A percentile compares a stretch with the other conserved stretches of the same genome.
Evolutionary conservation across 2,888 invertebrate genomes (phyloP).

Genomic region (Morpho helenor): DNA sequence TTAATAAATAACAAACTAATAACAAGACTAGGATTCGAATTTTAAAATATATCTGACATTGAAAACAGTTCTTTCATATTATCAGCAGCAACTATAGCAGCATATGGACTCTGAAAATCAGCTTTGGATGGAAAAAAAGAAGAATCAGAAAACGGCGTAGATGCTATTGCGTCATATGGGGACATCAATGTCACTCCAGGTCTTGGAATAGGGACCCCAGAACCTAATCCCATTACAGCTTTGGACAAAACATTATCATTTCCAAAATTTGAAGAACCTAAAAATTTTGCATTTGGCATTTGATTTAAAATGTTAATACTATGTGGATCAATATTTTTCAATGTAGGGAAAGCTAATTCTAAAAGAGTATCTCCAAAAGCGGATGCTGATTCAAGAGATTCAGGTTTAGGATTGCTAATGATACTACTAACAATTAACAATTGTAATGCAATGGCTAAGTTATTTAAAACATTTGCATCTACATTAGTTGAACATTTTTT

Average conservation of each 20-base stretch:
- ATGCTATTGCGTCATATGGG: slow-evolving; percentile 33
- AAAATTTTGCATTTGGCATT: slow-evolving; percentile 35
- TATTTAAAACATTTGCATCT: slow-evolving; percentile 55
- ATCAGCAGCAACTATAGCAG: slow-evolving; percentile 41
- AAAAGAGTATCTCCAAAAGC: slow-evolving; percentile 16
- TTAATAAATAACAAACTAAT: slow-evolving; percentile 2
- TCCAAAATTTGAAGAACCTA: slow-evolving; percentile 36
- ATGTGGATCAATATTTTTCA: slow-evolving; percentile 9
- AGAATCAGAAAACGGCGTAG: slow-evolving; percentile 14
- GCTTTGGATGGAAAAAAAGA: slow-evolving; percentile 33
- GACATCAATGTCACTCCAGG: slow-evolving; percentile 30
- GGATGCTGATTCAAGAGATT: slow-evolving; percentile 11
- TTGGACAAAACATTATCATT: slow-evolving; percentile 23
- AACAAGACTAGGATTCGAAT: slow-evolving; percentile 6
- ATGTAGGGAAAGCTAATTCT: slow-evolving; percentile 4
- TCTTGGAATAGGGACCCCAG: slow-evolving; percentile 24
- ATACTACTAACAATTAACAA: slow-evolving; percentile 58
- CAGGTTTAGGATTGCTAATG: slow-evolving; percentile 40
- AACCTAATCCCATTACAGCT: slow-evolving; percentile 24
- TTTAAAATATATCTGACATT: slow-evolving; percentile 36
- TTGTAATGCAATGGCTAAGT: slow-evolving; percentile 61
- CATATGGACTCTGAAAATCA: slow-evolving; percentile 51
- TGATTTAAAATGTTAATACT: slow-evolving; percentile 28
- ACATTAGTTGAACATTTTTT: slow-evolving; percentile 25
- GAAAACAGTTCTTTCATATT: slow-evolving; percentile 42